Evolutionary conservation across 2,888 invertebrate species (phyloP), one percentile per base, ranked within the genome.

Genomic region (Eupithecia subfuscata): DNA sequence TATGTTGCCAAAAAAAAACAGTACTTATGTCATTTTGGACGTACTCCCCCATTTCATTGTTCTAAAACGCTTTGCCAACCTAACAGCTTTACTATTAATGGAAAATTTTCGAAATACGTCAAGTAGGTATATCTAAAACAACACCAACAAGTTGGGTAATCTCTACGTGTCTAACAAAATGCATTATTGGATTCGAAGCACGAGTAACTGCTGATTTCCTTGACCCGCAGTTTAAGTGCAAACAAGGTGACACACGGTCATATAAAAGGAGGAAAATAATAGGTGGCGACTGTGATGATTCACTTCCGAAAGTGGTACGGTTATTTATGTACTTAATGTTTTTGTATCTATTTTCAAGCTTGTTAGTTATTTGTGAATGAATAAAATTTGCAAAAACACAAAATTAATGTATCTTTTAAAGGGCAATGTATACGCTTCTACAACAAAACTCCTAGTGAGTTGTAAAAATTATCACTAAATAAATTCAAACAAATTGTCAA

Each of bases 201-300:
- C 75, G 77, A 77, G 75, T 74, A 76, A 60, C 70, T 74, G 75
- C 69, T 48, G 73, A 52, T 73, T 72, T 30, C 80, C 81, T 80
- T 81, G 80, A 80, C 81, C 79, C 64, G 71, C 30, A 70, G 69
- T 74, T 69, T 16, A 40, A 71, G 71, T 72, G 67, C 34, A 70
- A 70, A 70, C 72, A 68, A 75, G 68, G 73, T 73, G 69, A n/a
- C 68, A 71, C 76, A 75, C 65, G 69, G 77, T 70, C 73, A 68
- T 76, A 52, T 64, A 64, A 69, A 79, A 78, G 40, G 67, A 77
- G 77, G 77, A 69, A 79, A 80, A 79, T 43, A 69, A 70, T 14
- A 30, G 8, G 2, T 34, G 30, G 16, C 30, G 67, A 43, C 70
- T 69, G 9, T 56, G 30, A n/a, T 65, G 30, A 69, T 63, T 63